phyloP scores from a whole-genome alignment of 2,113 vertebrate genomes.

The Nymphicus hollandicus region DNA sequence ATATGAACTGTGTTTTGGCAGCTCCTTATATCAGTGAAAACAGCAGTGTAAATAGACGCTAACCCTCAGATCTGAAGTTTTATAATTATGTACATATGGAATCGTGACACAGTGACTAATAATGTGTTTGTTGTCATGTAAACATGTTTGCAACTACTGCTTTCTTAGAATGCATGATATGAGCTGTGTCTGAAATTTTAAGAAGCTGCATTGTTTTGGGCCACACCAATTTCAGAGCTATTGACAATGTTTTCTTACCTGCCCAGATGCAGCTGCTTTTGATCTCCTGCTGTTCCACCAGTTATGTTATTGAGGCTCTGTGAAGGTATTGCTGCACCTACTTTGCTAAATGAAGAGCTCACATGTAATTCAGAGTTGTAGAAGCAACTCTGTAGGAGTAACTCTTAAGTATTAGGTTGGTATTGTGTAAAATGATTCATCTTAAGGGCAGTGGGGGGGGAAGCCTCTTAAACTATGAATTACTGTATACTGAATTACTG shows the following conservation, averaged over 20 bases:
- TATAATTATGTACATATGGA: not conserved
- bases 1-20: not conserved
- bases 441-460: fast-evolving
- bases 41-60: not conserved
- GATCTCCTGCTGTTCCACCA: not conserved
- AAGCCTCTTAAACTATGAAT: not conserved
- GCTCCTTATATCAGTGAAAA: not conserved
- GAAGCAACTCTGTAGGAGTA: not conserved
- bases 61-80: not conserved
- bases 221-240: not conserved
- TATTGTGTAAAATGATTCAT: not conserved
- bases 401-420: not conserved
- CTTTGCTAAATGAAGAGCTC: not conserved
- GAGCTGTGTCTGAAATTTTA: slow-evolving; percentile 2
- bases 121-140: not conserved
- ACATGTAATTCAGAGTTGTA: not conserved
- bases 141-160: not conserved
- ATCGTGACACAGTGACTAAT: not conserved
- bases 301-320: not conserved
- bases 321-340: not conserved
- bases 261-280: not conserved
- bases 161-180: not conserved
- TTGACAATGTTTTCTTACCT: not conserved
- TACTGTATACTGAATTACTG: not conserved
- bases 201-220: not conserved